Percentiles rank a stretch among this genome's conserved stretches.
These are phyloP conservation scores for Myotis lucifugus DNA, from an alignment of 2,113 vertebrate genomes.

Conservation along the genomic window DNA sequence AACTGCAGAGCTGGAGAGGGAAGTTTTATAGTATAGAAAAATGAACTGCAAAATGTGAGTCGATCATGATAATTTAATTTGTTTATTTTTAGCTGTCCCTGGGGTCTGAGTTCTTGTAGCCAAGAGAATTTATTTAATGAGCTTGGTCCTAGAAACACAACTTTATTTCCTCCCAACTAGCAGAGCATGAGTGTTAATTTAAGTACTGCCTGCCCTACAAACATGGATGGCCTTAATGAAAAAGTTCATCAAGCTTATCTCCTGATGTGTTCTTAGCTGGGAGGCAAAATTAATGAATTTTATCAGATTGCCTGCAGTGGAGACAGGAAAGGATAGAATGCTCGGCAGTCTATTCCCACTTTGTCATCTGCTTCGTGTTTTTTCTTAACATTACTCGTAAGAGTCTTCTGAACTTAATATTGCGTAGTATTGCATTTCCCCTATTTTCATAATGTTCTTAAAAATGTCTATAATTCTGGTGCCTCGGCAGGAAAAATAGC, in stretches of 20 bases:
- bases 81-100: constrained; percentile 44
- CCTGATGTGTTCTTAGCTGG: constrained; percentile 38
- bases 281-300: constrained; percentile 58
- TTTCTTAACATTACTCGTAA: background rate
- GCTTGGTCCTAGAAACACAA: constrained; percentile 19
- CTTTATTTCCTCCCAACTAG: background rate
- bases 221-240: background rate
- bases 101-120: background rate
- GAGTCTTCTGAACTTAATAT: background rate
- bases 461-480: background rate
- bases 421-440: background rate
- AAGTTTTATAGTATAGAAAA: constrained; percentile 35
- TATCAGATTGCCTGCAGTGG: background rate
- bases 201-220: background rate
- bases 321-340: background rate
- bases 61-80: constrained; percentile 59
- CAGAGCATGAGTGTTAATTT: constrained; percentile 26
- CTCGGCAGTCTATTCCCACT: constrained; percentile 7
- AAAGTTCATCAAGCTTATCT: constrained; percentile 54
- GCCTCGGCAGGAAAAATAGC: background rate
- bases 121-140: constrained; percentile 58
- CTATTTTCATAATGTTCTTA: background rate
- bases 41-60: constrained; percentile 39
- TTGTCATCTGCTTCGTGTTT: background rate
- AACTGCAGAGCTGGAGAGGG: background rate